Conservation (phyloP, 2,113 vertebrate genomes). For the Odobenus rosmarus region DNA sequence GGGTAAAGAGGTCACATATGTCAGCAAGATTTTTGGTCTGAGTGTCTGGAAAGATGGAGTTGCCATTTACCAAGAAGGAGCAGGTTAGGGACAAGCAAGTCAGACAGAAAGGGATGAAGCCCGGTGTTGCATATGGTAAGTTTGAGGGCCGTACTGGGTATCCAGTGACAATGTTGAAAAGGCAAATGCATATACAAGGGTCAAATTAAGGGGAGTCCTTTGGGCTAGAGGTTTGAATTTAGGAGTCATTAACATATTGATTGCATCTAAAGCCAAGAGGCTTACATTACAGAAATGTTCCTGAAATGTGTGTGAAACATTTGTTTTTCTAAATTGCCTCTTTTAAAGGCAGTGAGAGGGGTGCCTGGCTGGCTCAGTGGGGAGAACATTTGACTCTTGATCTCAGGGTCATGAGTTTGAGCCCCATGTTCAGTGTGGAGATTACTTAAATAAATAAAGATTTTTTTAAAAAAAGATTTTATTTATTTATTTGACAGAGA, state of each 20-base stretch:
- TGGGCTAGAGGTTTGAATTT: background rate
- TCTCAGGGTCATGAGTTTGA: background rate
- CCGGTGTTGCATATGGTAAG: background rate
- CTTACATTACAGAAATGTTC: background rate
- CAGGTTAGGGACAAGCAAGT: background rate
- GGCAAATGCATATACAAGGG: background rate
- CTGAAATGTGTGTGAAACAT: background rate
- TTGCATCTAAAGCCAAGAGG: background rate
- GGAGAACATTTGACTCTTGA: background rate
- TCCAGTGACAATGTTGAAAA: background rate
- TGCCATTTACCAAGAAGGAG: background rate
- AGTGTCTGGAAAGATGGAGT: background rate
- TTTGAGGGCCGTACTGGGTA: background rate
- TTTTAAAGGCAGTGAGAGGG: background rate
- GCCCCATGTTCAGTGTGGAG: background rate
- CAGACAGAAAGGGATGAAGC: background rate
- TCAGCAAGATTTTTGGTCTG: background rate
- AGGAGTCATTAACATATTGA: background rate
- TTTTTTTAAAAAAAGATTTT: background rate
- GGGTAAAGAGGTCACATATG: background rate
- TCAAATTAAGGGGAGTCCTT: background rate
- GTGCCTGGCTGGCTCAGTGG: background rate
- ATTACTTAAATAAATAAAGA: background rate
- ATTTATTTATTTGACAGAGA: too few relatives aligned
- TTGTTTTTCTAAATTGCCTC: conserved; percentile 24